phyloP scores from a whole-genome alignment of 2,113 vertebrate genomes.

The Hemibates koningsi region DNA sequence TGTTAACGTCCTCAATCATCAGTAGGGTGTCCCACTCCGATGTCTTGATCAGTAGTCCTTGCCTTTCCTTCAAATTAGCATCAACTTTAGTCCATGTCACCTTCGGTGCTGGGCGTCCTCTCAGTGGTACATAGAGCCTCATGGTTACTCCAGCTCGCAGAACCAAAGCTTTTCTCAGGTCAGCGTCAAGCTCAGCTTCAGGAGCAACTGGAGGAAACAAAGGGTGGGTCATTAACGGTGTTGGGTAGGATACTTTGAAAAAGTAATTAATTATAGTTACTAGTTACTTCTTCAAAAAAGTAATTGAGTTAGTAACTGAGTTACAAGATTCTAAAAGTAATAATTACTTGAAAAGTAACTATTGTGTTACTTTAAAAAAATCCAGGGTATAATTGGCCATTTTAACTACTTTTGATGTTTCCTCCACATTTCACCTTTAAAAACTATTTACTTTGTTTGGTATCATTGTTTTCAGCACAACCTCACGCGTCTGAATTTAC shows the following conservation, averaged over 20 bases:
- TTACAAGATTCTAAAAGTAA: background rate
- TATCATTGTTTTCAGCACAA: background rate
- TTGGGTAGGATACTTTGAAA: background rate
- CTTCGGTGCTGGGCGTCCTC: slow-evolving; percentile 91
- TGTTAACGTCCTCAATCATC: slow-evolving; percentile 87
- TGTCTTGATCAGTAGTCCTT: slow-evolving; percentile 86
- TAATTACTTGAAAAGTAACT: background rate
- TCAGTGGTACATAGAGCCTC: slow-evolving; percentile 94
- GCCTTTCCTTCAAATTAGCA: slow-evolving; percentile 85
- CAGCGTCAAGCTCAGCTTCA: slow-evolving; percentile 94
- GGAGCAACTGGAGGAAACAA: slow-evolving; percentile 77
- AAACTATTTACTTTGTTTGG: background rate
- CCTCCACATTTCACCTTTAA: background rate
- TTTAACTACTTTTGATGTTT: background rate
- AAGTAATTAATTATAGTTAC: background rate
- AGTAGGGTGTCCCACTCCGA: slow-evolving; percentile 93
- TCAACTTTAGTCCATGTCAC: slow-evolving; percentile 90
- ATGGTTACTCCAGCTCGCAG: slow-evolving; percentile 93
- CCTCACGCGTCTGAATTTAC: background rate
- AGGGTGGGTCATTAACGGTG: background rate
- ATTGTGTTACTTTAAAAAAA: background rate
- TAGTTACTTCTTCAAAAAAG: background rate
- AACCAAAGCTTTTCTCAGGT: slow-evolving; percentile 89
- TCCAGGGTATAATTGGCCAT: background rate
- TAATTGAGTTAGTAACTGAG: background rate